Percentiles rank a stretch among this genome's conserved stretches.
phyloP scores from a whole-genome alignment of 92 coral and sea anemone species.

The Epizoanthus fatuus region DNA sequence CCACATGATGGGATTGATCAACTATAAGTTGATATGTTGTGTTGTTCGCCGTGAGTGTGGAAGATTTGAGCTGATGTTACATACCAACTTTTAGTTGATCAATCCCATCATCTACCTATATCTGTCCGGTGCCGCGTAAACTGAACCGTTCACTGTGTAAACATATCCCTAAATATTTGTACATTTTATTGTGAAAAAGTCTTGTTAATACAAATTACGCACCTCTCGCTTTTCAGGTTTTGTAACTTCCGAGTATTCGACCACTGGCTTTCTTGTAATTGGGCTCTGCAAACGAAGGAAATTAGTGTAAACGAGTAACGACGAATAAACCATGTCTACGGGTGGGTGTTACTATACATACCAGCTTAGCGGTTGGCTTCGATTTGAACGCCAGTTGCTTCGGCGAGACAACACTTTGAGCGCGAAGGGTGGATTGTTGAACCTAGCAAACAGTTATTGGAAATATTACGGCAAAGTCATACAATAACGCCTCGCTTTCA shows the following conservation, averaged over 20 bases:
- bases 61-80: no score
- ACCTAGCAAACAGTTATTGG: background rate
- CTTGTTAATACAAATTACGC: background rate
- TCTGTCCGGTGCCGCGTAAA: no score
- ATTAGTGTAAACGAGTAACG: background rate
- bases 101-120: no score
- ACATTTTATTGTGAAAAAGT: no score
- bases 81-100: no score
- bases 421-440: background rate
- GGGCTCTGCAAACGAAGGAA: constrained; percentile 10
- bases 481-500: no score
- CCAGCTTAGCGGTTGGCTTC: constrained; percentile 62
- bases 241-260: background rate
- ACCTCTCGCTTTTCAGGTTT: constrained; percentile 19
- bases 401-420: background rate
- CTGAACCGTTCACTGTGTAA: no score
- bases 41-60: no score
- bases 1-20: no score
- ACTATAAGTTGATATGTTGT: no score
- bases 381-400: background rate
- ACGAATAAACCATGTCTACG: background rate
- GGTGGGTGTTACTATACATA: background rate
- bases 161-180: no score
- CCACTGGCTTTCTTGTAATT: background rate
- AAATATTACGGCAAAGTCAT: no score